Conservation (phyloP, 1,140 invertebrate genomes). For the Neodiprion virginianus region DNA sequence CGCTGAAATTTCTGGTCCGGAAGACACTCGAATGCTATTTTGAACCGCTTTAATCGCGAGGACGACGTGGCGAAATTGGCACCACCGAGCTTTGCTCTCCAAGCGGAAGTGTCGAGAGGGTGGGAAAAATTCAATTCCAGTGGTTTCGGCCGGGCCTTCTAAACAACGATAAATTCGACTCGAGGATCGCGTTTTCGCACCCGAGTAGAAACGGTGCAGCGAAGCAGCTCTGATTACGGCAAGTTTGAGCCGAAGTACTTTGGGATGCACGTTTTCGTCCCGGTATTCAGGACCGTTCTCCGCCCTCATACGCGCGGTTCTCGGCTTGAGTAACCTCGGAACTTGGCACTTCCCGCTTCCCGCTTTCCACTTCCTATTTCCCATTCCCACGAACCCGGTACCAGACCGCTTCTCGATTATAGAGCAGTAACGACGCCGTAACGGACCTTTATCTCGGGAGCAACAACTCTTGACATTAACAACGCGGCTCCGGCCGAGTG, state of each 20-base stretch:
- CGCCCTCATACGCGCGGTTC: background rate
- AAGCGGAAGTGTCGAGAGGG: too few relatives aligned
- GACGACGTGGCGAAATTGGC: too few relatives aligned
- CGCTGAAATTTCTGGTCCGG: too few relatives aligned
- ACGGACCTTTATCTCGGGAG: background rate
- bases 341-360: background rate
- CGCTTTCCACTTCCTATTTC: background rate
- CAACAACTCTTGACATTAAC: conserved; percentile 1
- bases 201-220: too few relatives aligned
- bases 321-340: background rate
- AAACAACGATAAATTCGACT: too few relatives aligned
- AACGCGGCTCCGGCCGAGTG: background rate
- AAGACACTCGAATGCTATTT: too few relatives aligned
- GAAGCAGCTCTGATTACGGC: background rate
- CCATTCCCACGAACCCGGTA: background rate
- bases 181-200: too few relatives aligned
- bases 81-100: too few relatives aligned
- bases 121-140: too few relatives aligned
- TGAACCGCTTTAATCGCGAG: too few relatives aligned
- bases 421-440: background rate
- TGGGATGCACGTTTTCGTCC: background rate
- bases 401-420: background rate
- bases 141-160: too few relatives aligned
- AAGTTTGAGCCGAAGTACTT: background rate
- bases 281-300: too few relatives aligned